phyloP scores from a whole-genome alignment of 2,888 invertebrate species.

The Acleris cristana region DNA sequence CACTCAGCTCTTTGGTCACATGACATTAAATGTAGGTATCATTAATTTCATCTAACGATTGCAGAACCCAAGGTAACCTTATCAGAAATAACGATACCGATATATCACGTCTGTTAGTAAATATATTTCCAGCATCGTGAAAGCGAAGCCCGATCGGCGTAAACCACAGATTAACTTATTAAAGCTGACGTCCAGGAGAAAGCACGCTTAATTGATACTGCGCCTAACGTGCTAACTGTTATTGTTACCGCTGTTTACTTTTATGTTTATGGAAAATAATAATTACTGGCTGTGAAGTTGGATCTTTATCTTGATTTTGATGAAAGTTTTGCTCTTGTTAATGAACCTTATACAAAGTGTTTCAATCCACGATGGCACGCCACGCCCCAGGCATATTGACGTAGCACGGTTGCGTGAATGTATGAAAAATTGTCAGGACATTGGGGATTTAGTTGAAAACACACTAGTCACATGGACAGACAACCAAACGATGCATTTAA shows the following conservation, averaged over 20 bases:
- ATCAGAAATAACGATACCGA: conserved; percentile 19
- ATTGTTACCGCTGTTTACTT: conserved; percentile 31
- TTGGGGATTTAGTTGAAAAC: too few relatives aligned
- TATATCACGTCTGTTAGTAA: conserved; percentile 26
- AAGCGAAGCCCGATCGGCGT: conserved; percentile 26
- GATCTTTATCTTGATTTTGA: conserved; percentile 14
- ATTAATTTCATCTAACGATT: not conserved
- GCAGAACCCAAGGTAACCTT: conserved; percentile 2
- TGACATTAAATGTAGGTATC: too few relatives aligned
- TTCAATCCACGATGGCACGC: not conserved
- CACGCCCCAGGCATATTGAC: too few relatives aligned
- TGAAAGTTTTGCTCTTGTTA: conserved; percentile 1
- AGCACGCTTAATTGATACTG: conserved; percentile 35
- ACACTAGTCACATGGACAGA: too few relatives aligned
- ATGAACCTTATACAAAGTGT: not conserved
- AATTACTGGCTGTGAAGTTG: conserved; percentile 5
- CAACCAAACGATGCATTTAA: too few relatives aligned
- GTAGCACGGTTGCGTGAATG: too few relatives aligned
- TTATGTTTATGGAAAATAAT: conserved; percentile 14
- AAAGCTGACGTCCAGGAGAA: conserved; percentile 28
- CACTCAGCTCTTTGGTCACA: too few relatives aligned
- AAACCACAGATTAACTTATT: conserved; percentile 36
- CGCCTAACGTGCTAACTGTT: conserved; percentile 24
- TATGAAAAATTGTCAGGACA: too few relatives aligned
- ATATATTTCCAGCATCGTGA: conserved; percentile 31